phyloP scores from a whole-genome alignment of 2,113 vertebrate species.

The Heteronetta atricapilla region DNA sequence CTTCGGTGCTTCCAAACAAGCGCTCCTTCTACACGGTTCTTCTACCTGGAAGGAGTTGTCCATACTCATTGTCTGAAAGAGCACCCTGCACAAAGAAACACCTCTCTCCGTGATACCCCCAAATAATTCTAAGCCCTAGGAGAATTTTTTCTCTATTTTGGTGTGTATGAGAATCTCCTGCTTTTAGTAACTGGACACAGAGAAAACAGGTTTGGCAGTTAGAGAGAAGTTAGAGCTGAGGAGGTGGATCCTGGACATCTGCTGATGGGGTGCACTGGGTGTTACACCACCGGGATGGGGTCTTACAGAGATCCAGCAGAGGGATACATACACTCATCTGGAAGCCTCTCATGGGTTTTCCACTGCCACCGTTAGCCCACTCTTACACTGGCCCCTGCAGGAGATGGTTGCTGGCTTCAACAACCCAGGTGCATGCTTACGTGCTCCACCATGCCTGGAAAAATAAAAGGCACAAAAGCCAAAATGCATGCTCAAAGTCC shows the following conservation, averaged over 20 bases:
- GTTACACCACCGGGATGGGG: not conserved
- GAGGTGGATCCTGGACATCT: not conserved
- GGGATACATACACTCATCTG: not conserved
- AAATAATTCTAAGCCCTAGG: not conserved
- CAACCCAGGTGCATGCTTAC: not conserved
- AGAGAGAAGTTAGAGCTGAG: rapidly evolving
- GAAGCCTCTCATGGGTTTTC: not conserved
- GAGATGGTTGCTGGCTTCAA: not conserved
- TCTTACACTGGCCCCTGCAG: not conserved
- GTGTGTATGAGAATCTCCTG: not conserved
- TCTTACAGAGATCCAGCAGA: not conserved
- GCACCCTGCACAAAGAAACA: rapidly evolving
- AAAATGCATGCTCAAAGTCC: not conserved
- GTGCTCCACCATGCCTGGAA: not conserved
- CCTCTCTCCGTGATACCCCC: not conserved
- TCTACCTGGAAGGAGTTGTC: not conserved
- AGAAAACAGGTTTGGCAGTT: not conserved
- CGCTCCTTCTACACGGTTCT: not conserved
- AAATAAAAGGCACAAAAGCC: not conserved
- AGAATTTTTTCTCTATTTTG: not conserved
- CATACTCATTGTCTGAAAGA: not conserved
- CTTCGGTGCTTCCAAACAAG: not conserved
- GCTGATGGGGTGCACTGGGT: rapidly evolving
- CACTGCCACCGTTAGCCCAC: not conserved
- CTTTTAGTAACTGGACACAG: not conserved